A percentile compares a stretch with the other conserved stretches of the same genome.
phyloP scores from a whole-genome alignment of 2,888 invertebrate genomes.

The Eristalis tenax region DNA sequence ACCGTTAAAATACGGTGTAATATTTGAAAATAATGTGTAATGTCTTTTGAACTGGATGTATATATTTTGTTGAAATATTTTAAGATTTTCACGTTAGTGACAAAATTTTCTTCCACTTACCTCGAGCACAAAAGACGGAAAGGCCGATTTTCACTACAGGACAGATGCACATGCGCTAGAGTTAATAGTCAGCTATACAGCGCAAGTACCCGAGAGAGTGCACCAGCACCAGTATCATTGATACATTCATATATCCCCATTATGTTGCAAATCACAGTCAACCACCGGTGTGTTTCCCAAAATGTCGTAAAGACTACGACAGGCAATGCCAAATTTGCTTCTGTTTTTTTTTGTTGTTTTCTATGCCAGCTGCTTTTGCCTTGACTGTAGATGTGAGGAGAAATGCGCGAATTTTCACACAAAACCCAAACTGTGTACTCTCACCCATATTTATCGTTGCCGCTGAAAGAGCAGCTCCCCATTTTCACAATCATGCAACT shows the following conservation, averaged over 20 bases:
- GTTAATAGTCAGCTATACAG: constrained; percentile 66
- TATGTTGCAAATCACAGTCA: constrained; percentile 56
- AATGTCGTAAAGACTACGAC: constrained; percentile 17
- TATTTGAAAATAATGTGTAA: constrained; percentile 29
- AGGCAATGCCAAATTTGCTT: constrained; percentile 6
- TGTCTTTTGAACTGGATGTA: constrained; percentile 50
- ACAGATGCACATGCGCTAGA: constrained; percentile 78
- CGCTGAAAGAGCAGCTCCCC: constrained; percentile 21
- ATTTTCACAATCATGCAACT: constrained; percentile 29
- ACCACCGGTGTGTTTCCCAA: constrained; percentile 43
- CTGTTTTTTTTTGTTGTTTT: background rate
- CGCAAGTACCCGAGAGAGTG: constrained; percentile 57
- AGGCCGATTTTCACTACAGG: constrained; percentile 78
- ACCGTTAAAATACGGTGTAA: constrained; percentile 43
- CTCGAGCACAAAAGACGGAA: constrained; percentile 81
- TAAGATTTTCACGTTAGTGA: constrained; percentile 76
- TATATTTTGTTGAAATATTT: constrained; percentile 70
- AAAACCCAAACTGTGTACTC: constrained; percentile 44
- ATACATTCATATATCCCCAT: background rate
- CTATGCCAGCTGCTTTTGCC: background rate
- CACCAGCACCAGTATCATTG: constrained; percentile 46
- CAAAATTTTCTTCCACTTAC: constrained; percentile 80
- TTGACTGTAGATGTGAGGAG: constrained; percentile 46
- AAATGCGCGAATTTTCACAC: constrained; percentile 67
- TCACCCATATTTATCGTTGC: constrained; percentile 15